Evolutionary conservation across 2,888 invertebrate species (phyloP).

Genomic region (Fabriciana adippe): DNA sequence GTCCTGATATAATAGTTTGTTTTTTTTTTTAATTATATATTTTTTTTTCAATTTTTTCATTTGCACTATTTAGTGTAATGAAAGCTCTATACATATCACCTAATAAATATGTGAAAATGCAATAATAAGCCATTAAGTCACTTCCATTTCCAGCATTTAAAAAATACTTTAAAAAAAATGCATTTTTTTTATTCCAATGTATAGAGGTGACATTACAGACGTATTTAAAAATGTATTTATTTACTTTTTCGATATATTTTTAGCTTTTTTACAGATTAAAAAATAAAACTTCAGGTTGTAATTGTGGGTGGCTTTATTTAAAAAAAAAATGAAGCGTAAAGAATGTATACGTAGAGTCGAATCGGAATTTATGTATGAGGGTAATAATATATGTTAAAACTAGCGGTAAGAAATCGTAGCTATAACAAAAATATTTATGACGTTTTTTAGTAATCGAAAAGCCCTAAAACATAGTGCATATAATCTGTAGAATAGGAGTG

Average conservation of each 20-base stretch:
- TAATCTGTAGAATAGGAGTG: conserved; percentile 26
- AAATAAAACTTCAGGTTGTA: conserved; percentile 1
- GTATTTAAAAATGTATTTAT: too few species aligned
- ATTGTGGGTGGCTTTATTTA: conserved; percentile 32
- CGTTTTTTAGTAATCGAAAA: conserved; percentile 21
- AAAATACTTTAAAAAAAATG: too few species aligned
- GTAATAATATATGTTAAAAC: conserved; percentile 40
- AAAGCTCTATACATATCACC: too few species aligned
- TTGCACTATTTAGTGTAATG: too few species aligned
- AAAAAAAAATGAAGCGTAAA: conserved; percentile 17
- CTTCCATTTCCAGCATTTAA: too few species aligned
- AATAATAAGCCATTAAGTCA: too few species aligned
- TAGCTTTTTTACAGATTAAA: background rate
- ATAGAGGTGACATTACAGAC: too few species aligned
- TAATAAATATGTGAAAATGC: too few species aligned
- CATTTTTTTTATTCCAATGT: too few species aligned
- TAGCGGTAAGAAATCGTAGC: conserved; percentile 23
- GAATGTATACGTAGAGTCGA: conserved; percentile 47
- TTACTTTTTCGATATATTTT: background rate
- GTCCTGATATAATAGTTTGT: background rate
- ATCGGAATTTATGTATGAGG: conserved; percentile 44
- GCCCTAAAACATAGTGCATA: conserved; percentile 17
- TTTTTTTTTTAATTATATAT: background rate
- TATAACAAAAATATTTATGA: conserved; percentile 31
- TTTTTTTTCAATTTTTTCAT: background rate